A percentile compares a stretch with the other conserved stretches of the same genome.
Conservation (phyloP, 2,888 invertebrate species). For the Sarcophaga rosellei region DNA sequence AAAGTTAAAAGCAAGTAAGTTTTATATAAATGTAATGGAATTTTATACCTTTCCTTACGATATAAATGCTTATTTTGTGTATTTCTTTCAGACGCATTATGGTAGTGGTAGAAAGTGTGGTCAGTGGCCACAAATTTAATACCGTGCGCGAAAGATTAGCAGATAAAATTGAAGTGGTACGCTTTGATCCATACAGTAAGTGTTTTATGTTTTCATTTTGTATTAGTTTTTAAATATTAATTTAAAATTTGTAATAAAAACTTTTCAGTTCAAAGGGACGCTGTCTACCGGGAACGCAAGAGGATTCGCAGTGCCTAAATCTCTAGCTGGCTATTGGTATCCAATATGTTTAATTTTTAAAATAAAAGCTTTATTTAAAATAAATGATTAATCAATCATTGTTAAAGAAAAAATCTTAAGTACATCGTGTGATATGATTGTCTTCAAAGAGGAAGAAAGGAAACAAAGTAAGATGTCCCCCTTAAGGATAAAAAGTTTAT, state of each 20-base stretch:
- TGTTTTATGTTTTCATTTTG: constrained; percentile 69
- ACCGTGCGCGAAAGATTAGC: constrained; percentile 87
- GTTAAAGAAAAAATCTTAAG: no score
- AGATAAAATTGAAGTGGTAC: constrained; percentile 89
- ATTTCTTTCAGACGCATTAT: constrained; percentile 84
- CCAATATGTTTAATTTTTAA: constrained; percentile 7
- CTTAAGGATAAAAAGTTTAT: no score
- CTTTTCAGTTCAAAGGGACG: constrained; percentile 86
- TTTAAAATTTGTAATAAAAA: constrained; percentile 27
- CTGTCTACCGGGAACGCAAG: constrained; percentile 88
- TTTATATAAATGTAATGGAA: neutral
- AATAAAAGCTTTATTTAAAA: constrained; percentile 27
- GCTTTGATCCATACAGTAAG: constrained; percentile 91
- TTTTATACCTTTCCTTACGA: neutral
- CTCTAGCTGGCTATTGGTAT: neutral
- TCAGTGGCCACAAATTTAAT: constrained; percentile 88
- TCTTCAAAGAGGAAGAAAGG: no score
- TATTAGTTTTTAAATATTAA: neutral
- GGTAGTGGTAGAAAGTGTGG: constrained; percentile 90
- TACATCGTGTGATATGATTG: no score
- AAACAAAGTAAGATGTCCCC: no score
- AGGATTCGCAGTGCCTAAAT: constrained; percentile 86
- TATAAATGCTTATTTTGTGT: neutral
- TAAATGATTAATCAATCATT: neutral
- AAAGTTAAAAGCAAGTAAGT: constrained; percentile 90